Evolutionary conservation across 2,797 vertebrate genomes (phyloP).

Genomic region (Graptemys geographica): DNA sequence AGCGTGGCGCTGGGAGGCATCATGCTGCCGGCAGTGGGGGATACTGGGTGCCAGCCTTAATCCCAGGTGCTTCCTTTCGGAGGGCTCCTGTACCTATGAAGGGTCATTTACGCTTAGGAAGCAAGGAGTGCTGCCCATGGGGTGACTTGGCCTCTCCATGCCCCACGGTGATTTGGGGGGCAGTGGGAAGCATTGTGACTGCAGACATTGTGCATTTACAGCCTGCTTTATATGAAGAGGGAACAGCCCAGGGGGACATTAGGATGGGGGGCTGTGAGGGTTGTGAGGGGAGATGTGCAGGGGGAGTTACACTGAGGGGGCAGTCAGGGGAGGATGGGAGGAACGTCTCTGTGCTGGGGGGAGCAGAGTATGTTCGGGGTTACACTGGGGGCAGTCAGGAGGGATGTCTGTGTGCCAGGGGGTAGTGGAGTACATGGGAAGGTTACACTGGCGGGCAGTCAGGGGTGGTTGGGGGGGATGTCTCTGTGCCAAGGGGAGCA

Average conservation of each 20-base stretch:
- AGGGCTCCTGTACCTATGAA: not conserved
- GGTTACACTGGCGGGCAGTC: not conserved
- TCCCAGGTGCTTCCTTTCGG: not conserved
- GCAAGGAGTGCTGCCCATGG: not conserved
- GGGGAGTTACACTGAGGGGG: no score
- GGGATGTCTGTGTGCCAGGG: no score
- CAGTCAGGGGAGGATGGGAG: not conserved
- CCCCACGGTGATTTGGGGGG: not conserved
- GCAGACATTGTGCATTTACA: no score
- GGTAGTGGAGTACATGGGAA: not conserved
- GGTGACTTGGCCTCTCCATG: no score
- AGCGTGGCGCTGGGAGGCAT: not conserved
- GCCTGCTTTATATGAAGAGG: not conserved
- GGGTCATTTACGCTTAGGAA: not conserved
- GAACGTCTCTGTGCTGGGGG: not conserved
- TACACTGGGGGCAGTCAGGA: not conserved
- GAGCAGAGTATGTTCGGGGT: not conserved
- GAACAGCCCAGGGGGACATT: not conserved
- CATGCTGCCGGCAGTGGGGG: not conserved
- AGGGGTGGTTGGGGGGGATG: not conserved
- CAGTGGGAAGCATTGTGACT: not conserved
- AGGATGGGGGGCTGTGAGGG: no score
- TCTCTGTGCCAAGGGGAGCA: no score
- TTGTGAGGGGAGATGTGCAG: not conserved
- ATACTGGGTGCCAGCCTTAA: not conserved